phyloP scores from a whole-genome alignment of 2,888 invertebrate genomes.

The Dioctria rufipes region DNA sequence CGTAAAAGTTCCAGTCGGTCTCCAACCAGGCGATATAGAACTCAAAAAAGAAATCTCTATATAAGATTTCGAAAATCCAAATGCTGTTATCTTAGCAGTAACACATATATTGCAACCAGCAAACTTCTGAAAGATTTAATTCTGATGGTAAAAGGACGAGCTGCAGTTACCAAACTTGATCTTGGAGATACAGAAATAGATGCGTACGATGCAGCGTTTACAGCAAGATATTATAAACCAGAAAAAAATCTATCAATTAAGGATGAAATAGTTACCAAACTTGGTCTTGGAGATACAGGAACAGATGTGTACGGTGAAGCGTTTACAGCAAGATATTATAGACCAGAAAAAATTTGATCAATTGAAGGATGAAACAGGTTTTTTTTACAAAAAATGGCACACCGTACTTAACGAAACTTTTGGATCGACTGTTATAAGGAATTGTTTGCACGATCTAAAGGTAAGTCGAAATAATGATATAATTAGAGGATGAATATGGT shows the following conservation, averaged over 20 bases:
- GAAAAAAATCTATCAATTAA: slow-evolving; percentile 90
- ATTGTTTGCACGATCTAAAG: slow-evolving; percentile 98
- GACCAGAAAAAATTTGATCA: slow-evolving; percentile 90
- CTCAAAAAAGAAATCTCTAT: slow-evolving; percentile 92
- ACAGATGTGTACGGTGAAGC: slow-evolving; percentile 99
- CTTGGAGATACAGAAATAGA: slow-evolving; percentile 99
- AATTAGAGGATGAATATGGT: too few relatives aligned
- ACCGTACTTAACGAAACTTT: too few relatives aligned
- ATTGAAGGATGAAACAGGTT: slow-evolving; percentile 74
- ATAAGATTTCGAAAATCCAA: slow-evolving; percentile 96
- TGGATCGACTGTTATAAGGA: slow-evolving; percentile 95
- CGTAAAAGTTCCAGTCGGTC: slow-evolving; percentile 71
- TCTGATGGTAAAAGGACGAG: slow-evolving; percentile 80
- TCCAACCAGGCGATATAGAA: slow-evolving; percentile 97
- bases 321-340: too few relatives aligned
- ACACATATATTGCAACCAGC: slow-evolving; percentile 70
- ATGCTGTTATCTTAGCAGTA: slow-evolving; percentile 97
- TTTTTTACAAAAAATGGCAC: slow-evolving; percentile 89
- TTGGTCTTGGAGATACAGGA: slow-evolving; percentile 99
- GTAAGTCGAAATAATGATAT: slow-evolving; percentile 70
- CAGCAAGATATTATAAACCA: slow-evolving; percentile 92
- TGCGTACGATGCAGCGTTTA: slow-evolving; percentile 98
- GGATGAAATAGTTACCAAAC: slow-evolving; percentile 81
- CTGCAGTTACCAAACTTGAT: slow-evolving; percentile 98
- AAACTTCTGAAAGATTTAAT: slow-evolving; percentile 83